A percentile compares a stretch with the other conserved stretches of the same genome.
Evolutionary conservation across 2,797 vertebrate genomes (phyloP).

Genomic region (Discoglossus pictus): DNA sequence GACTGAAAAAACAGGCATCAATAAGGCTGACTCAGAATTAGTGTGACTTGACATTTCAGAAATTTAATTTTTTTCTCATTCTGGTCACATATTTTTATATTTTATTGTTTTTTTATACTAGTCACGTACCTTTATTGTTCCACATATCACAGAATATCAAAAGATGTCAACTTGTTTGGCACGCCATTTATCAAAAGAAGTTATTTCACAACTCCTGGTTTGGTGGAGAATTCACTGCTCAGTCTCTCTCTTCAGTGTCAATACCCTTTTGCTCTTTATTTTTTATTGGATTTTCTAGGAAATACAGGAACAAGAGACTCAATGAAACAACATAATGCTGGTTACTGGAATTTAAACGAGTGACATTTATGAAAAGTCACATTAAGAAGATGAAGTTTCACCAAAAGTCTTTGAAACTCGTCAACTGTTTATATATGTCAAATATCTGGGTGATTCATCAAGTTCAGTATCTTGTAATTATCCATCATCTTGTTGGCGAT

Average conservation of each 20-base stretch:
- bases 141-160: constrained; percentile 46
- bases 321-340: constrained; percentile 11
- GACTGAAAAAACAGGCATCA: no score
- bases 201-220: constrained; percentile 26
- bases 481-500: no score
- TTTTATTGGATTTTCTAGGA: constrained; percentile 3
- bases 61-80: constrained; percentile 4
- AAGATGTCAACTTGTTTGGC: constrained; percentile 44
- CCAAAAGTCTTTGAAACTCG: no score
- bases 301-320: constrained; percentile 4
- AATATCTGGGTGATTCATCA: no score
- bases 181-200: constrained; percentile 45
- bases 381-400: background rate
- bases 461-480: no score
- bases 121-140: constrained; percentile 38
- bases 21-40: no score
- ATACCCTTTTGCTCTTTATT: constrained; percentile 13
- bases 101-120: constrained; percentile 43
- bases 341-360: constrained; percentile 2
- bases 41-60: background rate
- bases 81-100: constrained; percentile 15
- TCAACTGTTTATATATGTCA: no score
- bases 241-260: constrained; percentile 7
- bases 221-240: constrained; percentile 17
- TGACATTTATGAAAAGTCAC: constrained; percentile 1